These are phyloP conservation scores for Brachionus manjavacas DNA, from an alignment of 1,140 invertebrate genomes.

Conservation along the genomic window DNA sequence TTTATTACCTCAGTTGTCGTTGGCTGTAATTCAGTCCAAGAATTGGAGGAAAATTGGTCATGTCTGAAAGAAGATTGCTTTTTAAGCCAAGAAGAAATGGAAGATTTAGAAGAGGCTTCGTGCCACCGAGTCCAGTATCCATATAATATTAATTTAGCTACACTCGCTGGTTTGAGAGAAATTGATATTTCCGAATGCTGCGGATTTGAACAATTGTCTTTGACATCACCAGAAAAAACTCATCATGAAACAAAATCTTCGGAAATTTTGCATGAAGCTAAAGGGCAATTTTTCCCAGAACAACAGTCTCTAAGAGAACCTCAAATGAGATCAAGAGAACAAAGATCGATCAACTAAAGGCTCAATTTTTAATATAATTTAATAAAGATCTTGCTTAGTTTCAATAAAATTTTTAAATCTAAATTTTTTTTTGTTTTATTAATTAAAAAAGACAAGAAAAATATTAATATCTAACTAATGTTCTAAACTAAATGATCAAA, in stretches of 20 bases:
- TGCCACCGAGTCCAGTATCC: neutral
- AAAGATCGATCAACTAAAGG: conserved; percentile 8
- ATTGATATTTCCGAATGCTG: neutral
- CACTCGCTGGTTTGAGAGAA: neutral
- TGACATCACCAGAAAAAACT: neutral
- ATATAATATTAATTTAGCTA: conserved; percentile 5
- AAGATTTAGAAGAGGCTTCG: conserved; percentile 12
- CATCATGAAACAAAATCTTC: neutral
- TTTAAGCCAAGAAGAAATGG: conserved; percentile 17
- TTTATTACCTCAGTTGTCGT: conserved; percentile 51
- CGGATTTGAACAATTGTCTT: conserved; percentile 33
- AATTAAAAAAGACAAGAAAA: too few relatives aligned
- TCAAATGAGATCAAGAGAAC: neutral
- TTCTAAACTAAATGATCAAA: too few relatives aligned
- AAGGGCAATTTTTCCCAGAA: conserved; percentile 16
- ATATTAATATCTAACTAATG: too few relatives aligned
- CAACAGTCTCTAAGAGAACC: conserved; percentile 8
- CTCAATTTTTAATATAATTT: neutral
- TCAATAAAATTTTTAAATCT: too few relatives aligned
- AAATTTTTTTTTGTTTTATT: too few relatives aligned
- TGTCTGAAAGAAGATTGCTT: neutral
- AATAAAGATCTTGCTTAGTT: neutral
- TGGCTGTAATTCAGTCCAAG: conserved; percentile 48
- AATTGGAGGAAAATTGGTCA: conserved; percentile 52
- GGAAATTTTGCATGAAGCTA: neutral